phyloP scores from a whole-genome alignment of 2,113 vertebrate species.

The Copsychus sechellarum region DNA sequence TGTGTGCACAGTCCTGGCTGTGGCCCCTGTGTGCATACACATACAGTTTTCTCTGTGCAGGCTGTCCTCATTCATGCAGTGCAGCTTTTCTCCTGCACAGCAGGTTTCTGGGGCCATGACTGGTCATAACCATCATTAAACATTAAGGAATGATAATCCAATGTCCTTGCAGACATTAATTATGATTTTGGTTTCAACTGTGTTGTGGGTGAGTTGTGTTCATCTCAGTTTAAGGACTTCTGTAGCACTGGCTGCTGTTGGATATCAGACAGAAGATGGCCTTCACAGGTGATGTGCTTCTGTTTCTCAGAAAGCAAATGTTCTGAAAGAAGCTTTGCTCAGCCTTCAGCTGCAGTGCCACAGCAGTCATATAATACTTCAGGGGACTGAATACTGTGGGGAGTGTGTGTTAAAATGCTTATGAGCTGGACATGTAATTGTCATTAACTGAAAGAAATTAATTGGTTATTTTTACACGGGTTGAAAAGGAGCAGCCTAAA shows the following conservation, averaged over 20 bases:
- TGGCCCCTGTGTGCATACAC: rapidly evolving
- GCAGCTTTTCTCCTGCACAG: not conserved
- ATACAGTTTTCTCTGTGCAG: rapidly evolving
- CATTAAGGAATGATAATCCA: not conserved
- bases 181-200: not conserved
- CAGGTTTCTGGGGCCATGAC: not conserved
- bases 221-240: not conserved
- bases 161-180: not conserved
- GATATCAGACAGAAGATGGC: not conserved
- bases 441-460: not conserved
- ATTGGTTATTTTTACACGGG: not conserved
- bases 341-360: not conserved
- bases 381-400: not conserved
- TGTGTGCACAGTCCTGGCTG: not conserved
- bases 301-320: not conserved
- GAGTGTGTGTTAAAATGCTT: not conserved
- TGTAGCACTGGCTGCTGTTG: not conserved
- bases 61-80: not conserved
- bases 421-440: not conserved
- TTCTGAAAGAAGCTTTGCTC: not conserved
- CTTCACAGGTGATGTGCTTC: not conserved
- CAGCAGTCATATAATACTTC: not conserved
- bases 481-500: not conserved
- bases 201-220: not conserved
- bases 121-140: not conserved